phyloP scores from a whole-genome alignment of 2,888 invertebrate species.

The Apocheima hispidaria region DNA sequence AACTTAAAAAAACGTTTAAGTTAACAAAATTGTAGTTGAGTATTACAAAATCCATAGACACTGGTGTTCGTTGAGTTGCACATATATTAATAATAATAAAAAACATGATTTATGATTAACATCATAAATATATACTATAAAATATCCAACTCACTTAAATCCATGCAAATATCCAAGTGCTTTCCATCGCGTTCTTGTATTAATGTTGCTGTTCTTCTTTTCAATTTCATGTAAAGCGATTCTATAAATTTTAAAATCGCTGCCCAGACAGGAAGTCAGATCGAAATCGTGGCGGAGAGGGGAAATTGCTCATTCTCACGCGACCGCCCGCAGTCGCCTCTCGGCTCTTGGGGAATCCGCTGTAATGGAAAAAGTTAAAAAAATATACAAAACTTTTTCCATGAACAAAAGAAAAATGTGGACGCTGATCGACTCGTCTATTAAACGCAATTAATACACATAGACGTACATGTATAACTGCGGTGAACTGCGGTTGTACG shows the following conservation, averaged over 20 bases:
- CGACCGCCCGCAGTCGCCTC: conserved; percentile 70
- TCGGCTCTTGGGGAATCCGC: conserved; percentile 68
- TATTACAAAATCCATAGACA: too few relatives aligned
- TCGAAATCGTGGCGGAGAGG: conserved; percentile 82
- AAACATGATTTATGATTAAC: too few relatives aligned
- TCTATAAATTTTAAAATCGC: conserved; percentile 85
- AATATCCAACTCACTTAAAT: neutral
- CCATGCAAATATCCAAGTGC: neutral
- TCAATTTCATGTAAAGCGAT: conserved; percentile 79
- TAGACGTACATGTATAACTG: too few relatives aligned
- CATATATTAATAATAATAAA: too few relatives aligned
- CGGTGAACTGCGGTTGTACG: too few relatives aligned
- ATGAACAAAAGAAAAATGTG: conserved; percentile 2
- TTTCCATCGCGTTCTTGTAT: conserved; percentile 29
- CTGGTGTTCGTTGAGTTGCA: too few relatives aligned
- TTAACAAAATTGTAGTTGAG: too few relatives aligned
- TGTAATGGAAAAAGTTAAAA: conserved; percentile 84
- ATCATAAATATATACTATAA: too few relatives aligned
- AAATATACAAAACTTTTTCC: conserved; percentile 75
- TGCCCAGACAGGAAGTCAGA: conserved; percentile 83
- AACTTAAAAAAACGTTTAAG: too few relatives aligned
- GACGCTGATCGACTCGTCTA: too few relatives aligned
- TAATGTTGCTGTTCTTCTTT: conserved; percentile 67
- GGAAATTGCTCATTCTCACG: conserved; percentile 86
- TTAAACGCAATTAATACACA: too few relatives aligned